A percentile compares a stretch with the other conserved stretches of the same genome.
Evolutionary conservation across 2,113 vertebrate species (phyloP).

Genomic region (Eublepharis macularius): DNA sequence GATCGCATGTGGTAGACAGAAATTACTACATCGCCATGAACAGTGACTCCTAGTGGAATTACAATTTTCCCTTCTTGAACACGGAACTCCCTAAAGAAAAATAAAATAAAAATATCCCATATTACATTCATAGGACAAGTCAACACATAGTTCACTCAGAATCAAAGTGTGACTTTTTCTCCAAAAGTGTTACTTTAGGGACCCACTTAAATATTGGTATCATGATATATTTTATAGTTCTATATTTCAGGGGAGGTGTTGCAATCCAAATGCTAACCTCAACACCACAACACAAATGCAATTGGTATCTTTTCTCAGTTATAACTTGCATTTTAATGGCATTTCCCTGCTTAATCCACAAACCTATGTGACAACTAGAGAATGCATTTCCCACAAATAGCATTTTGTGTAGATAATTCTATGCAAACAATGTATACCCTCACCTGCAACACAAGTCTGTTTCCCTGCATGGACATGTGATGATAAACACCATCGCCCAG

Average conservation of each 20-base stretch:
- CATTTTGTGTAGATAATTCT: neutral
- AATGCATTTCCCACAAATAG: neutral
- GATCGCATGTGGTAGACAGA: constrained; percentile 96
- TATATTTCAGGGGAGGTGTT: neutral
- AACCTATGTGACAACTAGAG: neutral
- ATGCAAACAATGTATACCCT: neutral
- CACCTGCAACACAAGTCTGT: neutral
- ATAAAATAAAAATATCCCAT: neutral
- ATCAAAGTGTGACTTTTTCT: neutral
- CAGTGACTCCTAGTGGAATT: constrained; percentile 90
- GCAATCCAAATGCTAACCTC: neutral
- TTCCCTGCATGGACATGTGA: neutral
- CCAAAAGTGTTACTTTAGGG: neutral
- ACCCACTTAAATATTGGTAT: neutral
- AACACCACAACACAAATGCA: neutral
- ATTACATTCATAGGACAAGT: neutral
- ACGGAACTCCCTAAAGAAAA: constrained; percentile 86
- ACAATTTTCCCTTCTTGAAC: constrained; percentile 94
- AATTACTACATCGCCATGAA: constrained; percentile 92
- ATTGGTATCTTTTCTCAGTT: neutral
- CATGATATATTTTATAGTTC: too few species aligned
- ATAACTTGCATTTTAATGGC: neutral
- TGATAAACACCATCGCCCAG: too few species aligned
- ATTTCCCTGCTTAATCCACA: neutral
- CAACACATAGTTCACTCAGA: neutral